These are phyloP conservation scores for Andrena minutula DNA, from an alignment of 2,888 invertebrate species.

Conservation along the genomic window DNA sequence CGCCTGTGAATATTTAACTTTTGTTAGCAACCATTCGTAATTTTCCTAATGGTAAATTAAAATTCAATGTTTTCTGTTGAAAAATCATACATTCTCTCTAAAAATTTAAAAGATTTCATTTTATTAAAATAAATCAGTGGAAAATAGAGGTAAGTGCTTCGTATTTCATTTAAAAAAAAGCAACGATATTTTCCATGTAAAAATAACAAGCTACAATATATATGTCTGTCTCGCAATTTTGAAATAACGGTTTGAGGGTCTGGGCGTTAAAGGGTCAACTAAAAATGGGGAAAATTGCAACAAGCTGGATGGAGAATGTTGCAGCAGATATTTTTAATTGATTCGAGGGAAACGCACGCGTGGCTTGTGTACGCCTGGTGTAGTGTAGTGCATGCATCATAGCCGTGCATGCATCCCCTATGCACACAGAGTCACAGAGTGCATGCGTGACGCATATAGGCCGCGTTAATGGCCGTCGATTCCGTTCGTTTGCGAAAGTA, in stretches of 20 bases:
- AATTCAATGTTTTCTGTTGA: no score
- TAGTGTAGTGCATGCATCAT: constrained; percentile 17
- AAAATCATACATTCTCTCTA: no score
- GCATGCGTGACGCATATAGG: constrained; percentile 23
- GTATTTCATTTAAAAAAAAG: no score
- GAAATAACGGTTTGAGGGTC: no score
- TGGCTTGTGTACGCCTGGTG: constrained; percentile 1
- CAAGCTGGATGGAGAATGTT: not conserved
- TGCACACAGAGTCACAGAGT: constrained; percentile 5
- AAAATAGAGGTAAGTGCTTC: no score
- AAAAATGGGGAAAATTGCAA: not conserved
- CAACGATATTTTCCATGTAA: no score
- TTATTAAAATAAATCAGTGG: no score
- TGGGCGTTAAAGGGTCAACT: no score
- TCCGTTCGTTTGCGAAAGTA: constrained; percentile 54
- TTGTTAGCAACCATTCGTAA: no score
- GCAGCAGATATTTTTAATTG: constrained; percentile 23
- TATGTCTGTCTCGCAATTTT: not conserved
- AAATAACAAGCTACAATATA: not conserved
- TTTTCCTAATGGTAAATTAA: no score
- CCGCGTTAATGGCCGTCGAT: constrained; percentile 38
- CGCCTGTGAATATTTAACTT: no score
- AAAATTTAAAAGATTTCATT: no score
- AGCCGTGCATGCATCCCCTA: constrained; percentile 36
- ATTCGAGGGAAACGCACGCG: constrained; percentile 7